Evolutionary conservation across 2,888 invertebrate species (phyloP), one percentile per base, ranked within the genome.

Genomic region (Sabellastarte sp.): DNA sequence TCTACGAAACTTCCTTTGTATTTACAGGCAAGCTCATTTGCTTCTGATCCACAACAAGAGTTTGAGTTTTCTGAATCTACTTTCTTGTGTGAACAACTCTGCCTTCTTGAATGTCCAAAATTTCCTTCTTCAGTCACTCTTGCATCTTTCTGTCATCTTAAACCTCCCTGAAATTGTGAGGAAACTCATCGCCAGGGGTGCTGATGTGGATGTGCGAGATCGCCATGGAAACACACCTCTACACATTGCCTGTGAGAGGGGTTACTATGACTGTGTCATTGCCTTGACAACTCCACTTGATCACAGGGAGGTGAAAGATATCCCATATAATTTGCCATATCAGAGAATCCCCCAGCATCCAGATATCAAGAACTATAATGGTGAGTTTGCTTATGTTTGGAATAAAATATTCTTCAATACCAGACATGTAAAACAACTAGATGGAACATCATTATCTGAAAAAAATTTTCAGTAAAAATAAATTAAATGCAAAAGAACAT

Each of bases 321-420:
- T 5, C 73, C 66, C 73, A 75, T 77, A 82, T 77, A 79, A 74
- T 84, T 80, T 85, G 85, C 80, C 82, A 77, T 78, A 76, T 81
- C 85, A 82, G 74, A 67, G 67, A 50, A 88, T 76, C 33, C 74
- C 86, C 73, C 89, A 87, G 74, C 87, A 89, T 77, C 86, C 93
- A 74, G 90, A 93, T 81, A 90, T 91, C 81, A 89, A 89, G 84
- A 93, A 94, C 83, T 93, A 91, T 84, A 89, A 90, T 84, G 93
- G 93, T 93, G 81, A 89, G 90, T 61, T 28, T 29, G 10, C 28
- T n/a, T 58, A 20, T n/a, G 28, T 50, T n/a, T n/a, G n/a, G n/a
- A n/a, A n/a, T n/a, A n/a, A n/a, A n/a, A n/a, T n/a, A n/a, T n/a
- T n/a, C n/a, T n/a, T n/a, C n/a, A n/a, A n/a, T n/a, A n/a, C n/a